Base-by-base conservation (phyloP, 2,797 vertebrate genomes). In the Coregonus sp. region DNA sequence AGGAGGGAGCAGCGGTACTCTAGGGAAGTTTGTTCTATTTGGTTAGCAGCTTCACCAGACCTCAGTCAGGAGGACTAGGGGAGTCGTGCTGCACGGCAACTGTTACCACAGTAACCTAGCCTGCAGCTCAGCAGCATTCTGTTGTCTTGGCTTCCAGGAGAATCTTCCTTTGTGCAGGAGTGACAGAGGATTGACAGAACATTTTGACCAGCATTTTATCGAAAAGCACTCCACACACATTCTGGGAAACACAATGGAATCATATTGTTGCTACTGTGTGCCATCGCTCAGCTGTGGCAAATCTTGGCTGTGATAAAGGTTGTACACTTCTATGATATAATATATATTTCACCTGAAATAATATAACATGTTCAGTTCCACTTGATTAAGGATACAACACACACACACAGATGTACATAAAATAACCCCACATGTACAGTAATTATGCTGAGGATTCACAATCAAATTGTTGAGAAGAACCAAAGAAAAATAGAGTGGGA, bases 51-150 rank as follows among this genome's bases (percentile, higher is more conserved):
- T 92, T 90, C 86, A 90, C 75, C 84, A 54, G 84, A 89, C 86
- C 89, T 91, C 92, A 86, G 92, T 3, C 88, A 90, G 91, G 87
- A 90, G 89, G 80, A 90, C 89, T 86, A 80, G 70, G 75, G 67
- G 81, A 86, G 86, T 91, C 91, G 81, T 76, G 91, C 91, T 92
- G 91, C 90, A 90, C 88, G 76, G 90, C 92, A 91, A 88, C 94
- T 87, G 96, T 97, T 96, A 96, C 95, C 94, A 92, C 84, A 93
- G 95, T 92, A 96, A 97, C 95, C 86, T 78, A 90, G 94, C 92
- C 90, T 85, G 88, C 89, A 77, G 87, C 85, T 91, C 91, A 80
- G 89, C 84, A 86, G 88, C 87, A 84, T 92, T 91, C 89, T 61
- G 81, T 88, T 83, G 87, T 88, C 91, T 84, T 74, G 87, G 90